Base-by-base conservation (phyloP, 2,113 vertebrate species). In the Cettia cetti region DNA sequence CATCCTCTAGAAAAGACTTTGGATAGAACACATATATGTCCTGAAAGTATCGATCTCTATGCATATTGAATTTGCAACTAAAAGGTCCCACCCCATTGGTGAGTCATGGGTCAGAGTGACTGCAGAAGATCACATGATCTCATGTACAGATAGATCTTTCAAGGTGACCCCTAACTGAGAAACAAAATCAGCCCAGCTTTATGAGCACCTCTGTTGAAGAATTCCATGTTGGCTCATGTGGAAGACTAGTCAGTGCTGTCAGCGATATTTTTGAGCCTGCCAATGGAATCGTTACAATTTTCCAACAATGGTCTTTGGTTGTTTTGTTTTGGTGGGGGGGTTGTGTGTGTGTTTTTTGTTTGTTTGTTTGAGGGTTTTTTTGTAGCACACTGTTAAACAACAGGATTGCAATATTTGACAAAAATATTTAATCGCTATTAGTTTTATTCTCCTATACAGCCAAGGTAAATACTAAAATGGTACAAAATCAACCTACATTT, bases 401-500 rank as follows among this genome's bases (percentile, higher is more conserved):
- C 56, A 76, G 78, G 74, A 96, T 96, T 82, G 85, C 27, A 96
- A 87, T 22, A 35, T 66, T 91, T 92, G 74, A 74, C 75, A 96
- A 93, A 95, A 97, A 90, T 82, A 91, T 95, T 95, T 89, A 92
- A 91, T 96, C 70, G 44, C 53, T 82, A 56, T 77, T 76, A 82
- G 75, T 95, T 97, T 96, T 95, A 89, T 96, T 93, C 72, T 96
- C 52, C 54, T 76, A 63, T 85, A 90, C 44, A 94, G 86, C 64
- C 90, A 97, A 94, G 81, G 81, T 84, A 96, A 96, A 96, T 77
- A 84, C 57, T 84, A 81, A 97, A 97, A 44, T 35, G 91, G 65
- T 49, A 77, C 74, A 94, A 97, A 97, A 96, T 96, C 69, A 86
- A 96, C 87, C 72, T 94, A 44, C 68, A 77, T 96, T 96, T 96